Conservation (phyloP, 2,797 vertebrate genomes). For the Melanotaenia trifasciata region DNA sequence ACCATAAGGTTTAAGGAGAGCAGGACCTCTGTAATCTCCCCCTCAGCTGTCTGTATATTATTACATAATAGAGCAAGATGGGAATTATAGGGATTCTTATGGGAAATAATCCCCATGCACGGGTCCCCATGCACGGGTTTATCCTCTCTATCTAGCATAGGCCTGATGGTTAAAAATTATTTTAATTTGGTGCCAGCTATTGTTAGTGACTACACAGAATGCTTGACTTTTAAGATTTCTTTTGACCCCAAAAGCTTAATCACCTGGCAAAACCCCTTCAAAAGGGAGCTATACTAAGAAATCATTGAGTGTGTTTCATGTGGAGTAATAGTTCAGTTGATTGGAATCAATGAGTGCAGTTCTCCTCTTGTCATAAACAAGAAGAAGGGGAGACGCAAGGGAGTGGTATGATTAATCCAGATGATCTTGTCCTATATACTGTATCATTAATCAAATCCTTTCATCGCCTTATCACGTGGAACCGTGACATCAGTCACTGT, state of each 20-base stretch:
- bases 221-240: constrained; percentile 10
- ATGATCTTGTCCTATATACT: constrained; percentile 79
- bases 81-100: constrained; percentile 78
- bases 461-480: constrained; percentile 79
- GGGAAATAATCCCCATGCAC: constrained; percentile 72
- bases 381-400: constrained; percentile 25
- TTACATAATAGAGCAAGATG: constrained; percentile 82
- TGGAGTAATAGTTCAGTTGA: background rate
- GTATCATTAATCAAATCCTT: constrained; percentile 81
- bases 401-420: constrained; percentile 73
- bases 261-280: constrained; percentile 14
- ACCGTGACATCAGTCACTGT: constrained; percentile 69
- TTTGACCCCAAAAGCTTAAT: constrained; percentile 14
- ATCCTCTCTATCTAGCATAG: constrained; percentile 61
- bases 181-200: constrained; percentile 55
- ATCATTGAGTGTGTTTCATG: constrained; percentile 3
- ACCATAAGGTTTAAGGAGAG: constrained; percentile 74
- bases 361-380: constrained; percentile 3
- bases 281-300: constrained; percentile 7
- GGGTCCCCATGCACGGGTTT: constrained; percentile 66
- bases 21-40: constrained; percentile 71
- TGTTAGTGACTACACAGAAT: constrained; percentile 25
- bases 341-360: constrained; percentile 15
- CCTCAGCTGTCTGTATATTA: constrained; percentile 77
- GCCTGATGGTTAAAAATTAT: constrained; percentile 58